Evolutionary conservation across 2,888 invertebrate species (phyloP), one percentile per base, ranked within the genome.

Genomic region (Silvanus unidentatus): DNA sequence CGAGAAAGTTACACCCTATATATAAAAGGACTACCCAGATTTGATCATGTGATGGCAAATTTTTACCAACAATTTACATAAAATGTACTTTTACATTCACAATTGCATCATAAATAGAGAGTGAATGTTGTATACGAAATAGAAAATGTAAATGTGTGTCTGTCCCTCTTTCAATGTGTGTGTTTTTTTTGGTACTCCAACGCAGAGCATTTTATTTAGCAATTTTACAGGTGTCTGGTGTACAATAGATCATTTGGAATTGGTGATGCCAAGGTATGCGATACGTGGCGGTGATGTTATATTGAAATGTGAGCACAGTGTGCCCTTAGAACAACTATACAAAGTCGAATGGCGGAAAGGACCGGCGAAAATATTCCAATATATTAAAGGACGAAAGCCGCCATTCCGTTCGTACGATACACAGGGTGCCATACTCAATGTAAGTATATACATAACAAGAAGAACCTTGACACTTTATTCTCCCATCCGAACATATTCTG

Each of bases 321-420:
- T 88, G 47, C 77, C 79, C 39, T 79, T 80, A 36, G 82, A 84
- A 62, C 78, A 84, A 58, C 77, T 88, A 44, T 84, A 87, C 75
- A 88, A 88, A 72, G 86, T 88, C 58, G 86, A 84, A 69, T 85
- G 84, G 78, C 75, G 80, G 43, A 80, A 82, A 55, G 79, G 77
- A n/a, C n/a, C n/a, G n/a, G n/a, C n/a, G n/a, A 88, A 87, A 74
- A 83, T 88, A 74, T 86, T 88, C 71, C 86, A 87, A 73, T 88
- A 83, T 70, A 83, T 88, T 66, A 82, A 81, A 62, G 84, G 85
- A 56, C 76, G 88, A 49, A 84, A 78, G 66, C 87, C 87, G 55
- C 87, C 88, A 43, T 86, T 82, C 65, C 76, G 76, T 53, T 77
- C 81, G 68, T 81, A 79, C 63, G 77, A 79, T 30, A 80, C 79